Evolutionary conservation across 2,888 invertebrate species (phyloP).

Genomic region (Atethmia centrago): DNA sequence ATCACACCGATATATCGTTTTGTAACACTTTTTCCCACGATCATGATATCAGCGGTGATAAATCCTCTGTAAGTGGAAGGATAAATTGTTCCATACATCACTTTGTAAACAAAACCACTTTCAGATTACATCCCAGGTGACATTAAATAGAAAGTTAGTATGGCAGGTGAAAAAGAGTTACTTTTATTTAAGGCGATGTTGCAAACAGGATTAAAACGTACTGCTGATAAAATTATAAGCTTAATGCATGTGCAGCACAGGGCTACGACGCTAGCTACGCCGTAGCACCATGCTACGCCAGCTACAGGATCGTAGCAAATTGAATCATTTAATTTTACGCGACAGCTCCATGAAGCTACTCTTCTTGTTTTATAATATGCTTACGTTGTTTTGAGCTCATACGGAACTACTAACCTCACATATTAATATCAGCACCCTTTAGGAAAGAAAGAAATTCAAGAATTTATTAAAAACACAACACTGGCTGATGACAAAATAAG

Average conservation of each 20-base stretch:
- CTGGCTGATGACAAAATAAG: background rate
- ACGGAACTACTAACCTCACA: background rate
- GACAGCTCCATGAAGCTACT: background rate
- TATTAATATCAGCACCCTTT: background rate
- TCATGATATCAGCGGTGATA: constrained; percentile 44
- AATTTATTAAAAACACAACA: background rate
- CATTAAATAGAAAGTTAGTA: constrained; percentile 16
- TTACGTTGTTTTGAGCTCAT: background rate
- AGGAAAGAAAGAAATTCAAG: background rate
- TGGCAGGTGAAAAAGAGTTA: background rate
- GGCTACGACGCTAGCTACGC: constrained; percentile 38
- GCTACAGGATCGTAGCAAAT: constrained; percentile 34
- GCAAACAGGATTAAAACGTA: background rate
- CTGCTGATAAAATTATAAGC: background rate
- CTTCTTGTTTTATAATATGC: background rate
- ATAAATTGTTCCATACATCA: constrained; percentile 43
- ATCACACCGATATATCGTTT: constrained; percentile 9
- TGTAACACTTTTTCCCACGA: constrained; percentile 15
- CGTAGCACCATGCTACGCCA: constrained; percentile 34
- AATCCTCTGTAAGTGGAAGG: constrained; percentile 35
- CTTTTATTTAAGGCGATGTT: constrained; percentile 6
- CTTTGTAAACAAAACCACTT: constrained; percentile 55
- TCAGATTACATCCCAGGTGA: constrained; percentile 37
- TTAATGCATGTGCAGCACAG: too few species aligned
- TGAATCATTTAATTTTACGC: background rate